Conservation (phyloP, 2,797 vertebrate genomes). For the Masticophis lateralis region DNA sequence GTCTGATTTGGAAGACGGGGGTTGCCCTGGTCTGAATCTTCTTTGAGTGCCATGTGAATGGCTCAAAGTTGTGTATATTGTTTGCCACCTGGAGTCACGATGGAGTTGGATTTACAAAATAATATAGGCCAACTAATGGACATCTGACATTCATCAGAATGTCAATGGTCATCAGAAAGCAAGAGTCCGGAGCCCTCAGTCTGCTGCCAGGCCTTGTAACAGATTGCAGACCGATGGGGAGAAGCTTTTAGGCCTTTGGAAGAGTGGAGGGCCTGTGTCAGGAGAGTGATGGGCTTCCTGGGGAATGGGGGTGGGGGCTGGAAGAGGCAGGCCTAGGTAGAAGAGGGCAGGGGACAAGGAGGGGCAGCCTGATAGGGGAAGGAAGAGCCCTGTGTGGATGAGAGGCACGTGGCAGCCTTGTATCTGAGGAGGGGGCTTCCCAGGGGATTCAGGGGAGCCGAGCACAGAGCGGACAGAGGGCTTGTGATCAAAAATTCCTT, state of each 20-base stretch:
- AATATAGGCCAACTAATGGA: neutral
- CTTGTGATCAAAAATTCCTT: constrained; percentile 72
- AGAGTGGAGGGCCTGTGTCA: fast-evolving
- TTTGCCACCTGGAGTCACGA: neutral
- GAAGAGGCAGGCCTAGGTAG: fast-evolving
- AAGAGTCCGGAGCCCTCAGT: neutral
- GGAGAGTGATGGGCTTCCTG: neutral
- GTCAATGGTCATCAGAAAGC: neutral
- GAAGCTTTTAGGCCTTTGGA: no score
- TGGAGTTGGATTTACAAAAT: neutral
- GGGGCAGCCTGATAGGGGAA: neutral
- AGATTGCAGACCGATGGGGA: fast-evolving
- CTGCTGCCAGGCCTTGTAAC: no score
- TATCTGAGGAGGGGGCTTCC: constrained; percentile 13
- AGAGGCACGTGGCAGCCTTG: neutral
- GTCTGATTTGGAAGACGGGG: neutral
- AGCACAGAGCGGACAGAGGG: constrained; percentile 39
- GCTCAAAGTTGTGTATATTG: neutral
- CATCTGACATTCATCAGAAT: neutral
- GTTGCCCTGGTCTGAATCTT: neutral
- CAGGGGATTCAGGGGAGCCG: constrained; percentile 33
- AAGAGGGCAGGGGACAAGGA: neutral
- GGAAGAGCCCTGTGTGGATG: neutral
- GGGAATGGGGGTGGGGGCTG: fast-evolving
- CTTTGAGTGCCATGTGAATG: neutral